Conservation (phyloP, 2,113 vertebrate genomes). For the Burhinus bistriatus region DNA sequence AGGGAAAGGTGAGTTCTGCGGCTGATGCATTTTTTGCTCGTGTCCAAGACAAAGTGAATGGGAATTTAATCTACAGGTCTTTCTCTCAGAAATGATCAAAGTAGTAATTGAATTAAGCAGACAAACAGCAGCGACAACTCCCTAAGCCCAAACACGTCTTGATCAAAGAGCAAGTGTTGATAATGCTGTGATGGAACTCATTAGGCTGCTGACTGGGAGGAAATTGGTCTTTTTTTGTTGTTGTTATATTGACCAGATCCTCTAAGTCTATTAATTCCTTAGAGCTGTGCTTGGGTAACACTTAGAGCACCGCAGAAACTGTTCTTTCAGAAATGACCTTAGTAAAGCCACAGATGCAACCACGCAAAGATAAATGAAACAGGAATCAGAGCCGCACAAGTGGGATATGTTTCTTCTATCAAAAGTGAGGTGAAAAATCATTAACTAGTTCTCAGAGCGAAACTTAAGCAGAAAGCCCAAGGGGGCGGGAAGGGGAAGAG, state of each 20-base stretch:
- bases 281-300: background rate
- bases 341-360: background rate
- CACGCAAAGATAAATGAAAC: background rate
- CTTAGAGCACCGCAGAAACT: background rate
- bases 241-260: slow-evolving; percentile 1
- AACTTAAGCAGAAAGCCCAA: background rate
- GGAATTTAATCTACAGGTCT: background rate
- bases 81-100: slow-evolving; percentile 1
- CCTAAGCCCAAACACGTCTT: background rate
- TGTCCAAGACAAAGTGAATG: background rate
- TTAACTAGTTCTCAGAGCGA: background rate
- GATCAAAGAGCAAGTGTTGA: background rate
- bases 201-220: background rate
- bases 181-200: background rate
- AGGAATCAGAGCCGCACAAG: background rate
- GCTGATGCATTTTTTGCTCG: background rate
- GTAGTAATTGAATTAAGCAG: slow-evolving; percentile 28
- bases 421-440: background rate
- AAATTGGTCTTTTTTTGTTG: background rate
- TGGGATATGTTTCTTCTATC: background rate
- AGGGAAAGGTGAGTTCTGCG: background rate
- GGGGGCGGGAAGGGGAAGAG: background rate
- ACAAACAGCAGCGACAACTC: background rate
- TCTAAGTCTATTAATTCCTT: slow-evolving; percentile 2
- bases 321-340: background rate